phyloP scores from a whole-genome alignment of 2,113 vertebrate species.

The Pristiophorus japonicus region DNA sequence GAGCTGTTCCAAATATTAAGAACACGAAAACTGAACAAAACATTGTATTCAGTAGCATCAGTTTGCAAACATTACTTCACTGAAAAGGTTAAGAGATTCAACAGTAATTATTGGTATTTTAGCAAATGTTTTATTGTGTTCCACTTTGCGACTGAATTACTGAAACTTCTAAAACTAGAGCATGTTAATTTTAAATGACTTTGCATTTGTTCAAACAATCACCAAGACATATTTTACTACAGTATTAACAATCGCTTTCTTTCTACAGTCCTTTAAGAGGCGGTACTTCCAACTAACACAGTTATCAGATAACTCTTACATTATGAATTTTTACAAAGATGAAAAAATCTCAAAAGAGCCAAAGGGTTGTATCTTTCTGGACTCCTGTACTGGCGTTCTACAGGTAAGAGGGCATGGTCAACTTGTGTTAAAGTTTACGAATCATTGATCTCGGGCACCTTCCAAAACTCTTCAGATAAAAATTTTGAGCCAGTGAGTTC shows the following conservation, averaged over 20 bases:
- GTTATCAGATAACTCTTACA: conserved; percentile 91
- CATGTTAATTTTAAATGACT: neutral
- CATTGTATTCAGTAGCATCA: conserved; percentile 1
- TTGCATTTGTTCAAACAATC: neutral
- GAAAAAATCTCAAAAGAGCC: conserved; percentile 98
- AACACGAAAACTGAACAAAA: neutral
- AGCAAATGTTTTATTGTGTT: neutral
- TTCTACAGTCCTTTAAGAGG: conserved; percentile 87
- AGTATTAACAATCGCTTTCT: conserved; percentile 31
- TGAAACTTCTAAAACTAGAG: neutral
- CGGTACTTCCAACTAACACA: conserved; percentile 95
- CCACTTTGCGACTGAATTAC: neutral
- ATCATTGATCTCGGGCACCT: neutral
- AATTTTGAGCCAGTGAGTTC: neutral
- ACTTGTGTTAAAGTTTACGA: neutral
- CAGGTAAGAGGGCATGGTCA: conserved; percentile 67
- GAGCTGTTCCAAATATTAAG: conserved; percentile 11
- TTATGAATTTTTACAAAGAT: conserved; percentile 99
- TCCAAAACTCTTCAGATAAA: neutral
- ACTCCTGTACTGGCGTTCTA: conserved; percentile 91
- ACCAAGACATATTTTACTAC: neutral
- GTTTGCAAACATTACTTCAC: conserved; percentile 16
- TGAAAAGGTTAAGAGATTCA: conserved; percentile 3
- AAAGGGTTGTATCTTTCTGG: conserved; percentile 96
- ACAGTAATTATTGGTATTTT: neutral